Base-by-base conservation (phyloP, 1,140 invertebrate species). In the Aricia agestis region DNA sequence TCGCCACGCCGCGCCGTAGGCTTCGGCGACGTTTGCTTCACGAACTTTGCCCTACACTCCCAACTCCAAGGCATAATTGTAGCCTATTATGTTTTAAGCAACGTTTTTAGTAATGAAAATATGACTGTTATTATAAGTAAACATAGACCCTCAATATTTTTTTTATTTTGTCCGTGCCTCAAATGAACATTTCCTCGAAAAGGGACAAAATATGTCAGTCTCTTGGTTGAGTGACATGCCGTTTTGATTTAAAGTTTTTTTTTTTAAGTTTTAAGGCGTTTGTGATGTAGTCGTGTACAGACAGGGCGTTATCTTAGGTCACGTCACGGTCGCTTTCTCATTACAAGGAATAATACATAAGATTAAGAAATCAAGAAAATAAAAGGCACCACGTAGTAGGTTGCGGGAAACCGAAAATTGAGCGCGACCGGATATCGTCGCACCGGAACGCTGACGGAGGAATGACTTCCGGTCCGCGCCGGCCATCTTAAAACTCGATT, bases 391-490 rank as follows among this genome's bases (percentile, higher is more conserved):
- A 52, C 45, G n/a, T 52, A 9, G 25, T 74, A 74, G 73, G 79
- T 85, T 84, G 80, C 76, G 81, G 77, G 78, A 73, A 71, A 66
- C 83, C 78, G 86, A 85, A 89, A 87, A 87, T 89, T 89, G 84
- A 85, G 82, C 85, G 82, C 77, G 81, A 83, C 79, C 83, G 85
- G 85, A 89, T 89, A 87, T 87, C 85, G 82, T 78, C 77, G 76
- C 68, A 74, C 72, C 75, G 84, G 84, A 82, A 81, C 83, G 82
- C 81, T 81, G 82, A 83, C 79, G 81, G 77, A 84, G 82, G 72
- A 83, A 80, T 80, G 79, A 76, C 80, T 83, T 86, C 85, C 85
- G 82, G 80, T 70, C 78, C 77, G 82, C 77, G 83, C 81, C 78
- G 80, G 77, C 80, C 71, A 73, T 73, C 61, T 67, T 76, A 73